Conservation (phyloP, 2,113 vertebrate genomes). For the Trinectes maculatus region DNA sequence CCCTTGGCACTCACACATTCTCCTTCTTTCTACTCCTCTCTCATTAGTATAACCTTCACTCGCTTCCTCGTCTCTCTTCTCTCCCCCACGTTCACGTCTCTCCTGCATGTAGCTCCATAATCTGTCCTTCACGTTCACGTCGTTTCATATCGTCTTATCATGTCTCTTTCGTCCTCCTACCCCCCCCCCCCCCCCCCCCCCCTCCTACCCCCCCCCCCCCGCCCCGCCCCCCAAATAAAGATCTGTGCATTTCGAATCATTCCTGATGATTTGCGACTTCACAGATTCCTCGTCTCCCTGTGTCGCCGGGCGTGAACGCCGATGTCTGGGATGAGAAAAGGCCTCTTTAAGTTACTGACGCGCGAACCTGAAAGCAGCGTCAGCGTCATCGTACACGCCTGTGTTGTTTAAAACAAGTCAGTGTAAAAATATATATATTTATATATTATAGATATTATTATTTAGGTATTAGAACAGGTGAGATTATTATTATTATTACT, state of each 20-base stretch:
- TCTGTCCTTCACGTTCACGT: slow-evolving; percentile 51
- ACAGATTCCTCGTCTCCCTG: neutral
- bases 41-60: slow-evolving; percentile 63
- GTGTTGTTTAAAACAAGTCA: neutral
- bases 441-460: too few relatives aligned
- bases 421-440: neutral
- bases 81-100: slow-evolving; percentile 26
- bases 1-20: slow-evolving; percentile 35
- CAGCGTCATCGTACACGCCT: neutral
- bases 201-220: too few relatives aligned
- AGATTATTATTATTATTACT: too few relatives aligned
- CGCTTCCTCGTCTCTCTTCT: slow-evolving; percentile 16
- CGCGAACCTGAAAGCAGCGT: slow-evolving; percentile 3
- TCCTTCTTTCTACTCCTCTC: neutral
- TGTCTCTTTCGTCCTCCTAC: neutral
- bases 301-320: neutral
- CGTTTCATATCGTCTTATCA: slow-evolving; percentile 12
- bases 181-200: neutral
- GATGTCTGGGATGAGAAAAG: neutral
- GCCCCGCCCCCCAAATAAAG: too few relatives aligned
- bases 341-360: slow-evolving; percentile 12
- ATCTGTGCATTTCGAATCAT: slow-evolving; percentile 19
- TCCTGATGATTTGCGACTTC: too few relatives aligned
- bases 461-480: too few relatives aligned
- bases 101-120: slow-evolving; percentile 52